A percentile compares a stretch with the other conserved stretches of the same genome.
These are phyloP conservation scores for Neoscelio sp. DNA, from an alignment of 2,888 invertebrate species.

Conservation along the genomic window DNA sequence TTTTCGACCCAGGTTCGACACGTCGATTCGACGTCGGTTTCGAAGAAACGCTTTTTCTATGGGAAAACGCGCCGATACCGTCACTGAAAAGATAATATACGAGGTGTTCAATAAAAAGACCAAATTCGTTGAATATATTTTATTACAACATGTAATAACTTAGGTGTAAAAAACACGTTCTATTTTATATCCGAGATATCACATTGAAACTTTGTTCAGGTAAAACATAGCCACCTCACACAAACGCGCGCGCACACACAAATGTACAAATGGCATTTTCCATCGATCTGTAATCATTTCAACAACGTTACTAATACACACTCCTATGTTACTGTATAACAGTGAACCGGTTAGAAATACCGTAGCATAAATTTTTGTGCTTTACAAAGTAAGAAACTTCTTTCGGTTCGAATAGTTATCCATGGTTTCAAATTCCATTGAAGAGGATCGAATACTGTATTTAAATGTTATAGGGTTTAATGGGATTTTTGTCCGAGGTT, in stretches of 20 bases:
- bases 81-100: not conserved
- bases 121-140: conserved; percentile 67
- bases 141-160: conserved; percentile 78
- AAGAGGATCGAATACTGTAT: too few relatives aligned
- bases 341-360: conserved; percentile 34
- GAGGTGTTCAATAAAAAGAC: too few relatives aligned
- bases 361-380: conserved; percentile 49
- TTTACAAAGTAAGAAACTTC: conserved; percentile 38
- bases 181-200: conserved; percentile 78
- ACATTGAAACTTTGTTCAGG: conserved; percentile 79
- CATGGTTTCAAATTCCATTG: too few relatives aligned
- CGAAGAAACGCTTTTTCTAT: too few relatives aligned
- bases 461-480: too few relatives aligned
- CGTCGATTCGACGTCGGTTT: too few relatives aligned
- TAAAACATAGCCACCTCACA: conserved; percentile 77
- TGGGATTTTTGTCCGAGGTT: too few relatives aligned
- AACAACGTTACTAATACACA: conserved; percentile 67
- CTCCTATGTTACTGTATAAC: conserved; percentile 44
- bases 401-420: not conserved
- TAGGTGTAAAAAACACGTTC: conserved; percentile 75
- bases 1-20: too few relatives aligned
- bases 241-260: conserved; percentile 72
- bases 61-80: too few relatives aligned
- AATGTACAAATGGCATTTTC: conserved; percentile 74
- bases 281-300: conserved; percentile 59